Base-by-base conservation (phyloP, 2,888 invertebrate species). In the Epirrhoe tristata region DNA sequence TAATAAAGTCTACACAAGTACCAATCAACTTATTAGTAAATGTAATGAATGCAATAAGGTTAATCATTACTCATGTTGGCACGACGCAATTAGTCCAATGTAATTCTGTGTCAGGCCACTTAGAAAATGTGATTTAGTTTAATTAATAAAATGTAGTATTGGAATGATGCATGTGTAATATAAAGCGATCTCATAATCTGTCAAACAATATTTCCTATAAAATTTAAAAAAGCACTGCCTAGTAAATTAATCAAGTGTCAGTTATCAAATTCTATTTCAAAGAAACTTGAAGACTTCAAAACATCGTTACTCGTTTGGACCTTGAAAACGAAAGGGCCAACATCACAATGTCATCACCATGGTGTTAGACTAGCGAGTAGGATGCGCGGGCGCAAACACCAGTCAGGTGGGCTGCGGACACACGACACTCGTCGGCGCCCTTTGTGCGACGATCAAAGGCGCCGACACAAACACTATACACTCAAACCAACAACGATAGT, bases 351-450 rank as follows among this genome's bases (percentile, higher is more conserved):
- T 71, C 75, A 72, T 73, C 74, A 78, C 67, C 62, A 74, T 69
- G 70, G 71, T 72, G 72, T 75, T 70, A 73, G 70, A 70, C 69
- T 62, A 70, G 66, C 69, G 63, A 70, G 68, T 76, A 74, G 67
- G 75, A 77, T 80, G 82, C 82, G 79, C 77, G 67, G 75, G 78
- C 79, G 83, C 86, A 88, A 87, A 87, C 90, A 90, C 69, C 76
- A 81, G 84, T 93, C 92, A 92, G 93, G 92, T 92, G 92, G 88
- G 89, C 87, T 85, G 80, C 73, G 81, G 88, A 85, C 89, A 90
- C 83, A 85, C 88, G 90, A 90, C 91, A 89, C 89, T 85, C 82
- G 81, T 84, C 91, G 93, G 93, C 88, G 80, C 88, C 87, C 89
- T 93, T 93, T 92, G 87, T 90, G 73, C 79, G 63, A 68, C 80